Percentiles rank a stretch among this genome's conserved stretches.
These are phyloP conservation scores for Phoenoteleia sp. DNA, from an alignment of 2,888 invertebrate genomes.

Conservation along the genomic window DNA sequence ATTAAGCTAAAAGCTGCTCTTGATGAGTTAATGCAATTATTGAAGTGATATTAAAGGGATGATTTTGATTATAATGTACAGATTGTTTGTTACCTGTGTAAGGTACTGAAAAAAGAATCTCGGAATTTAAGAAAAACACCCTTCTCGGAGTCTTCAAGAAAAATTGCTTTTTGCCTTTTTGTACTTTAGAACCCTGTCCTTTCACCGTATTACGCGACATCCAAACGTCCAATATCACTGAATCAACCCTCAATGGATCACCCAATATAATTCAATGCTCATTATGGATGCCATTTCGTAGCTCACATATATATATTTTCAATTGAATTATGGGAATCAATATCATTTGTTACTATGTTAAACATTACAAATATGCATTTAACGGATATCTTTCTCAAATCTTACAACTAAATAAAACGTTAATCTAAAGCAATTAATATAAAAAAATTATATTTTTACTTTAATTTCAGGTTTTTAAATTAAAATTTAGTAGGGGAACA, in stretches of 20 bases:
- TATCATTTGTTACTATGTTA: too few relatives aligned
- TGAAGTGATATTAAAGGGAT: slow-evolving; percentile 6
- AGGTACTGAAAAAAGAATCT: slow-evolving; percentile 31
- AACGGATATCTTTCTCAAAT: too few relatives aligned
- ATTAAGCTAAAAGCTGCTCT: slow-evolving; percentile 4
- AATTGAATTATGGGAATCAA: too few relatives aligned
- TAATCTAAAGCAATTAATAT: too few relatives aligned
- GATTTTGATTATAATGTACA: slow-evolving; percentile 47
- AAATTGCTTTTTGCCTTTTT: slow-evolving; percentile 50
- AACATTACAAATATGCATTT: too few relatives aligned
- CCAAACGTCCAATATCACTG: slow-evolving; percentile 50
- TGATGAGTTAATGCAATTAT: slow-evolving; percentile 17
- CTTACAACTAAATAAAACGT: too few relatives aligned
- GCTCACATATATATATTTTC: too few relatives aligned
- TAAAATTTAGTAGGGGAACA: too few relatives aligned
- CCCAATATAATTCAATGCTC: slow-evolving; percentile 45
- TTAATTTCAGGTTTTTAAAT: too few relatives aligned
- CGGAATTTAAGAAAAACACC: slow-evolving; percentile 51
- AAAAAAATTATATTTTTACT: too few relatives aligned
- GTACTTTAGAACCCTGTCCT: slow-evolving; percentile 24
- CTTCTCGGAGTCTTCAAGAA: slow-evolving; percentile 28
- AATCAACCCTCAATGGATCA: slow-evolving; percentile 43
- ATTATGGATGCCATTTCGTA: not conserved
- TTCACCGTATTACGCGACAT: slow-evolving; percentile 38
- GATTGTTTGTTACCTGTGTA: slow-evolving; percentile 47